A percentile compares a stretch with the other conserved stretches of the same genome.
These are phyloP conservation scores for Psilopsiagon aurifrons DNA, from an alignment of 2,113 vertebrate genomes.

Conservation along the genomic window DNA sequence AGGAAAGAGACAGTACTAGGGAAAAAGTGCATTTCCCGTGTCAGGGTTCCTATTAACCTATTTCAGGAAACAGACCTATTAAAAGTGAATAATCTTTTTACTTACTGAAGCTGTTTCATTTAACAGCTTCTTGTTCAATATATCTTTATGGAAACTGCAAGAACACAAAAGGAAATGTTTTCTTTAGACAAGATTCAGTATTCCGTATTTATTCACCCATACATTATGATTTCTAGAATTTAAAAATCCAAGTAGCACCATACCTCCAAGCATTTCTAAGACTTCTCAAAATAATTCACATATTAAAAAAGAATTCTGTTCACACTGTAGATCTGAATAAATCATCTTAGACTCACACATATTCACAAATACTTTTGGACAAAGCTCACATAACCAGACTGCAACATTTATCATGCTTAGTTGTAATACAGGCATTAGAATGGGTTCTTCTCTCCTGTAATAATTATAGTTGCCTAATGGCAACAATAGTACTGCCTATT, in stretches of 20 bases:
- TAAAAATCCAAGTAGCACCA: background rate
- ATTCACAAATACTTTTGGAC: background rate
- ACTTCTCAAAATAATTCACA: background rate
- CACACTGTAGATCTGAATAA: background rate
- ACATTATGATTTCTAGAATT: background rate
- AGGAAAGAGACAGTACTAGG: background rate
- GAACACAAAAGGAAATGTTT: background rate
- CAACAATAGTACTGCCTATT: background rate
- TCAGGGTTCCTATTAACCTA: background rate
- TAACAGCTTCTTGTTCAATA: background rate
- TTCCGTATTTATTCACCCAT: background rate
- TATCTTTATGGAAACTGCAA: background rate
- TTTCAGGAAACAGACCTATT: background rate
- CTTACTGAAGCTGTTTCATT: background rate
- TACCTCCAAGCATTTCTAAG: background rate
- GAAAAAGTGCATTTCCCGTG: background rate
- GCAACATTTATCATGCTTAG: background rate
- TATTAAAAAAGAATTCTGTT: background rate
- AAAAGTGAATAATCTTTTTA: background rate
- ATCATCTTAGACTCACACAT: background rate
- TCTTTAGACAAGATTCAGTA: background rate
- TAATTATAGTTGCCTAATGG: background rate
- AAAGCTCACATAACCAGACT: background rate
- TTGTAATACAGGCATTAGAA: background rate
- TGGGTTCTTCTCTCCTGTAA: background rate